Evolutionary conservation across 1,140 invertebrate species (phyloP).

Genomic region (Drosophila kepulauana): DNA sequence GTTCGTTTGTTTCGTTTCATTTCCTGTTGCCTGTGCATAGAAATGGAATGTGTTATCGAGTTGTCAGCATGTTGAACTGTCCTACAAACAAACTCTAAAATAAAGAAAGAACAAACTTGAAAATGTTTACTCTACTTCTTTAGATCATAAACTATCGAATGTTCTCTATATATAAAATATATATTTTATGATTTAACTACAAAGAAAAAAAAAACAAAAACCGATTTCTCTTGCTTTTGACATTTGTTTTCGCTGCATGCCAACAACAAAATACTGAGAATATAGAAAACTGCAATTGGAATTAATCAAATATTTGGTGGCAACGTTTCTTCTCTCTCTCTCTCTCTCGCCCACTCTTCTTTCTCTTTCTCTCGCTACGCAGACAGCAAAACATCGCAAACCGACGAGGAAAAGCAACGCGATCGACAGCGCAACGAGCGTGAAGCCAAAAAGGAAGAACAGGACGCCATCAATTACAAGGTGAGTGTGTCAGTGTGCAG

Average conservation of each 20-base stretch:
- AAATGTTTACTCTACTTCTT: too few relatives aligned
- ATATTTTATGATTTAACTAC: not conserved
- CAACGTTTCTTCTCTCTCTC: conserved; percentile 30
- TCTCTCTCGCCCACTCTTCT: conserved; percentile 27
- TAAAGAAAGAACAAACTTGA: too few relatives aligned
- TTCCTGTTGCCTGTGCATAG: not conserved
- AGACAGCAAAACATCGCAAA: conserved; percentile 85
- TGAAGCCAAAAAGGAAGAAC: conserved; percentile 84
- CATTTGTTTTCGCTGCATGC: conserved; percentile 31
- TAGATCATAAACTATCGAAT: too few relatives aligned
- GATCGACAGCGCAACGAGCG: conserved; percentile 84
- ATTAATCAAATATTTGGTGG: conserved; percentile 12
- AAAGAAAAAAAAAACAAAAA: too few relatives aligned
- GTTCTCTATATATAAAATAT: not conserved
- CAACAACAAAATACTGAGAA: not conserved
- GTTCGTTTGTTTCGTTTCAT: not conserved
- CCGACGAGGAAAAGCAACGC: conserved; percentile 85
- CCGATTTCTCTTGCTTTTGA: not conserved
- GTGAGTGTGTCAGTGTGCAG: conserved; percentile 71
- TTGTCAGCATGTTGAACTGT: conserved; percentile 1
- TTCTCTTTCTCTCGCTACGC: conserved; percentile 1
- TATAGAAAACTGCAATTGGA: not conserved
- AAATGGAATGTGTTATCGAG: not conserved
- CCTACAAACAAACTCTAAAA: not conserved
- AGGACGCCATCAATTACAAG: conserved; percentile 85